Evolutionary conservation across 1,140 invertebrate genomes (phyloP), one percentile per base, ranked within the genome.

Genomic region (Aphaenogaster floridana): DNA sequence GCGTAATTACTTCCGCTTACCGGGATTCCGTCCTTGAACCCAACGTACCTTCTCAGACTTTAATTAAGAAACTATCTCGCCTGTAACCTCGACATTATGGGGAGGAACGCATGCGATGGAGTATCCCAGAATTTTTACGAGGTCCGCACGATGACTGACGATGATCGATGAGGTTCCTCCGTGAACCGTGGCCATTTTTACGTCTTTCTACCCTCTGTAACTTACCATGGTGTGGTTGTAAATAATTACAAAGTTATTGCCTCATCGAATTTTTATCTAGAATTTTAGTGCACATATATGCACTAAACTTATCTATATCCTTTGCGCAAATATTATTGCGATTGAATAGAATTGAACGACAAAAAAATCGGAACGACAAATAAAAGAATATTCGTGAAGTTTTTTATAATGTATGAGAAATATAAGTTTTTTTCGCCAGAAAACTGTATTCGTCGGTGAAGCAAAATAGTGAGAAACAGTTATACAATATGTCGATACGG

Each of bases 21-120:
- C 36, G 54, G 34, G 71, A 88, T 9, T 42, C 76, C 63, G 86
- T 57, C 90, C 89, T 91, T 91, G 87, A 91, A 91, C 87, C 59
- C 57, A 59, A 11, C 36, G 59, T 45, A 63, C 72, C 90, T 84
- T 88, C 71, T 72, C 90, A 34, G 86, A 80, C 90, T 91, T 94
- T 93, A 94, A 94, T 94, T 94, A 94, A 93, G 93, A 93, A 94
- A 90, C 88, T 90, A 92, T 94, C 91, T 91, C 86, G 89, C 61
- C 69, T 89, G 90, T 88, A 89, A 88, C 79, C 84, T 90, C 87
- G 78, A 61, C 59, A 54, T 72, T 83, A 86, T 48, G 66, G 57
- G 80, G 66, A 84, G 71, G 52, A 39, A 90, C 72, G 77, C 50
- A 63, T 57, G 45, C 50, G 69, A 50, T 28, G 63, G 79, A 87